phyloP scores from a whole-genome alignment of 1,140 invertebrate species.

The Oncopodura yosiiana region DNA sequence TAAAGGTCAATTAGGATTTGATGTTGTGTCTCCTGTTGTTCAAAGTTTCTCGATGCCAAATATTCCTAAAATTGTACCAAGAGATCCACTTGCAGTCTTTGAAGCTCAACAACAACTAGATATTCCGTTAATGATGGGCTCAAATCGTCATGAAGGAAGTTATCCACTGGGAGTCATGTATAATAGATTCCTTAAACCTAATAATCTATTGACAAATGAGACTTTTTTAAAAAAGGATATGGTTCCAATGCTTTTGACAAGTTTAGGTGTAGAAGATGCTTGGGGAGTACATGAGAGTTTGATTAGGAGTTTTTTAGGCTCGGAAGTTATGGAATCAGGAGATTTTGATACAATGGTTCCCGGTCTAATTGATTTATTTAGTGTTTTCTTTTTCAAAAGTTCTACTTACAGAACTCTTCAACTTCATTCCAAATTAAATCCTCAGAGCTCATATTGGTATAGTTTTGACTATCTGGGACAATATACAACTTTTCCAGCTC shows the following conservation, averaged over 20 bases:
- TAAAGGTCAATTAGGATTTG: constrained; percentile 17
- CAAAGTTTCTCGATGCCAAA: constrained; percentile 2
- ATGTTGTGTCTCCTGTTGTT: constrained; percentile 10
- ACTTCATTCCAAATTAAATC: constrained; percentile 18
- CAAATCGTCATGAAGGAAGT: constrained; percentile 23
- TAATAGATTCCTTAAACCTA: constrained; percentile 13
- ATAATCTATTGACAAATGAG: constrained; percentile 2
- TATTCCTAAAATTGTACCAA: constrained; percentile 4
- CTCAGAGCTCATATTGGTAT: constrained; percentile 22
- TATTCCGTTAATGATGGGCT: constrained; percentile 28
- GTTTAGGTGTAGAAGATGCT: constrained; percentile 18
- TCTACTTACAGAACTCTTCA: constrained; percentile 18
- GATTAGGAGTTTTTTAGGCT: constrained; percentile 11
- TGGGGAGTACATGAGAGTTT: constrained; percentile 23
- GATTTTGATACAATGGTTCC: constrained; percentile 18
- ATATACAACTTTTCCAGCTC: constrained; percentile 3
- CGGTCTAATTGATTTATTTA: constrained; percentile 31
- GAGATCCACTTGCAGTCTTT: constrained; percentile 6
- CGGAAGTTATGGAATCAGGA: constrained; percentile 1
- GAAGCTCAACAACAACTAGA: constrained; percentile 7
- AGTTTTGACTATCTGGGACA: constrained; percentile 26
- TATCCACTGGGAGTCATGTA: constrained; percentile 19
- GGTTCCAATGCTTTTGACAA: constrained; percentile 9
- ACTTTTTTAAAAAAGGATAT: constrained; percentile 11
- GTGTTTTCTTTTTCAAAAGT: constrained; percentile 32